phyloP scores from a whole-genome alignment of 1,140 invertebrate genomes.

The Acromyrmex charruanus region DNA sequence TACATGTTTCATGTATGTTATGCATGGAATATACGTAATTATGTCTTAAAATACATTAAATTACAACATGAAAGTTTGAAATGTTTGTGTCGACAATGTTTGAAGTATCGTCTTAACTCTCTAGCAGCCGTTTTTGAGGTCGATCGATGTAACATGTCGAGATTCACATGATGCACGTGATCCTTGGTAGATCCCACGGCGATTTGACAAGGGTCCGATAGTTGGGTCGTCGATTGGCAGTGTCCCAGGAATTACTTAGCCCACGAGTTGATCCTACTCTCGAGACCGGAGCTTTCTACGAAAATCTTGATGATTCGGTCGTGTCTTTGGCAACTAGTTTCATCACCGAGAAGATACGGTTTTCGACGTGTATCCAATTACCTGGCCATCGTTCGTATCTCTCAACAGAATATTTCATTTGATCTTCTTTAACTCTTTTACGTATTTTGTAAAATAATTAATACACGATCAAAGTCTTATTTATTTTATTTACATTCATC shows the following conservation, averaged over 20 bases:
- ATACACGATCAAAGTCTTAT: background rate
- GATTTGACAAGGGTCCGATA: conserved; percentile 49
- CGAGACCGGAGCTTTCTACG: conserved; percentile 10
- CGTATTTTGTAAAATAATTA: background rate
- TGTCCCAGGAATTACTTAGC: conserved; percentile 53
- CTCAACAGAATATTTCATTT: background rate
- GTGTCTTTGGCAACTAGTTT: conserved; percentile 31
- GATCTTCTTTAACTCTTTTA: background rate
- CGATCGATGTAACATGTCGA: conserved; percentile 56
- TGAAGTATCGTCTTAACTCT: background rate
- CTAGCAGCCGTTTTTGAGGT: background rate
- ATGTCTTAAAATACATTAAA: background rate
- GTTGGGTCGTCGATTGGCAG: conserved; percentile 44
- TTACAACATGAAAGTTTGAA: background rate
- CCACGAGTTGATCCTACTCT: conserved; percentile 44
- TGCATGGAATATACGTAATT: background rate
- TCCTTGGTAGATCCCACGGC: conserved; percentile 24
- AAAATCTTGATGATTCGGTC: conserved; percentile 56
- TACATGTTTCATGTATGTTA: background rate
- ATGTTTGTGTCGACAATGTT: conserved; percentile 8
- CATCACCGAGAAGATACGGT: conserved; percentile 28
- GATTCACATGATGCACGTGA: conserved; percentile 49
- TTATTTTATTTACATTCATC: background rate
- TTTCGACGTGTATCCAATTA: conserved; percentile 43
- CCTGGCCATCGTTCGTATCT: background rate